These are phyloP conservation scores for Propsilocerus akamusi DNA, from an alignment of 1,140 invertebrate genomes.

Conservation along the genomic window DNA sequence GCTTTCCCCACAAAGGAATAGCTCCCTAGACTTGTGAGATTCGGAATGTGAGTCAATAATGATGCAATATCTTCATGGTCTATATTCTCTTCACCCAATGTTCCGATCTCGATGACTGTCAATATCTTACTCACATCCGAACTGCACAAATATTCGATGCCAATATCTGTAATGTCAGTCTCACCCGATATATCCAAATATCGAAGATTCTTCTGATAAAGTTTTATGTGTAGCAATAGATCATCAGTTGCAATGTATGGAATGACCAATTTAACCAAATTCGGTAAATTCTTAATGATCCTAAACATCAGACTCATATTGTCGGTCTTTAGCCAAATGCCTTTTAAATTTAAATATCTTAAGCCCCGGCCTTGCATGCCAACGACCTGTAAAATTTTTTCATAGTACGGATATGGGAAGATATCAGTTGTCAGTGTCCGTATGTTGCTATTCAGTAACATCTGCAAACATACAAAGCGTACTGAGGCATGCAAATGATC, in stretches of 20 bases:
- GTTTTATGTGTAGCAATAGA: constrained; percentile 35
- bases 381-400: constrained; percentile 39
- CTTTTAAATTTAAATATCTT: constrained; percentile 41
- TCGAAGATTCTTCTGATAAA: constrained; percentile 32
- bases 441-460: constrained; percentile 38
- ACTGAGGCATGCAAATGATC: constrained; percentile 41
- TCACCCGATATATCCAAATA: constrained; percentile 42
- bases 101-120: constrained; percentile 38
- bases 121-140: constrained; percentile 28
- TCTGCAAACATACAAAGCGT: constrained; percentile 36
- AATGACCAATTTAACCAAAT: constrained; percentile 36
- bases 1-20: constrained; percentile 42
- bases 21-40: constrained; percentile 35
- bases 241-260: constrained; percentile 47
- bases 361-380: constrained; percentile 34
- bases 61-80: constrained; percentile 37
- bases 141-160: constrained; percentile 30
- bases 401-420: constrained; percentile 42
- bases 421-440: constrained; percentile 38
- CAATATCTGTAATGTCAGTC: constrained; percentile 37
- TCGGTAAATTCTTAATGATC: constrained; percentile 30
- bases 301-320: constrained; percentile 37
- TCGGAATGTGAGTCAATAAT: constrained; percentile 35
- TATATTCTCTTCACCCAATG: constrained; percentile 40
- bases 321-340: constrained; percentile 47